Evolutionary conservation across 2,113 vertebrate genomes (phyloP).

Genomic region (Aspidoscelis tigris): DNA sequence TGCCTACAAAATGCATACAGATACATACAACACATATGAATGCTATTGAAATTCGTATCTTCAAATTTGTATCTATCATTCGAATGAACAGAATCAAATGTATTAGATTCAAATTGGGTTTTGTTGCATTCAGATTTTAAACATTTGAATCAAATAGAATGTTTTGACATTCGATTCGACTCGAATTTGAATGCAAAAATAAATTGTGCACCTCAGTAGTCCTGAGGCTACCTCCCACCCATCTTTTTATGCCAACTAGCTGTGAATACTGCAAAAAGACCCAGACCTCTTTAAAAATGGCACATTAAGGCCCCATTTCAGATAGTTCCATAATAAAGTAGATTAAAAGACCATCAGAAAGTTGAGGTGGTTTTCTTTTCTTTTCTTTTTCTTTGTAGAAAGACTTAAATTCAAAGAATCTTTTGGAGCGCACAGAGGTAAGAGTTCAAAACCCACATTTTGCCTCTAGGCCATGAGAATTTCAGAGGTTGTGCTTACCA

Average conservation of each 20-base stretch:
- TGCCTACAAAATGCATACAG: no score
- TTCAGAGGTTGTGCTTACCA: neutral
- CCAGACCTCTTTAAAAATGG: neutral
- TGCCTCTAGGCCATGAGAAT: neutral
- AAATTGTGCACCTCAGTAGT: no score
- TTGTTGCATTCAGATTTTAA: no score
- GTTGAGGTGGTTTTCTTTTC: neutral
- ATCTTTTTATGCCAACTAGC: neutral
- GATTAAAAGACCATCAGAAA: neutral
- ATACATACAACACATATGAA: no score
- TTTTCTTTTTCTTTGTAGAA: neutral
- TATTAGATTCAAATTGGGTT: no score
- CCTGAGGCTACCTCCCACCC: constrained; percentile 6
- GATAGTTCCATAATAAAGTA: neutral
- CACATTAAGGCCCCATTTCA: neutral
- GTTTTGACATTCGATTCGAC: no score
- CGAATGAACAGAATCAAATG: no score
- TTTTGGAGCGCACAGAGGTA: neutral
- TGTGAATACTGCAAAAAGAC: constrained; percentile 5
- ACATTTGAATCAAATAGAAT: no score
- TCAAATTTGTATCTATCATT: no score
- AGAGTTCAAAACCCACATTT: neutral
- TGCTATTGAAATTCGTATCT: no score
- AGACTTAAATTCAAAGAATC: neutral
- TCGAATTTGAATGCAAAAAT: no score